Base-by-base conservation (phyloP, 2,797 vertebrate species). In the Chrosomus eos region DNA sequence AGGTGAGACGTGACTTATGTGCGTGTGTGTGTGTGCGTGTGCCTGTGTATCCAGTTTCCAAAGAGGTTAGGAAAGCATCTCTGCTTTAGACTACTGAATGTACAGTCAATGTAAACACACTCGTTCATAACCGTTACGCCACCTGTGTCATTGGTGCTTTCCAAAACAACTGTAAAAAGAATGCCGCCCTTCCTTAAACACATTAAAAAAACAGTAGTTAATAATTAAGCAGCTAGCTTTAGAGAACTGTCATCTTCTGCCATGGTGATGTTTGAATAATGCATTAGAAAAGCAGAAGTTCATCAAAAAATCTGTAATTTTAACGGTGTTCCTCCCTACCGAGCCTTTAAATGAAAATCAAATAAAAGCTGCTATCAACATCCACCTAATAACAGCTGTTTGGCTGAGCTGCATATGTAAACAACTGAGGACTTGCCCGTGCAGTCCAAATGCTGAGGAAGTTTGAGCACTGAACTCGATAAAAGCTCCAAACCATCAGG, bases 331-430 rank as follows among this genome's bases (percentile, higher is more conserved):
- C 48, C 51, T 43, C 36, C 74, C 36, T 13, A 28, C 14, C 1
- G 9, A n/a, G 36, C 7, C 28, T 62, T 14, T 33, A 48, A 85
- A 77, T 70, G 13, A 33, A 68, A 64, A 72, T 84, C 14, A 72
- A 36, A 78, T 77, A 31, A 84, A 79, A 84, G 74, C 74, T 60
- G 83, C 66, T 58, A 40, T 84, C 82, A 83, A n/a, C 66, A 68
- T 33, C 14, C 6, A 2, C 64, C 64, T 78, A 78, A 60, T 78
- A 78, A 70, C 66, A 78, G 75, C 67, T 79, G 82, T 71, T 84
- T 70, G 51, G 64, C 26, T 19, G 26, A 77, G 64, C 33, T n/a
- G 23, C 53, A 36, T 77, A 68, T 83, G 66, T 79, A 71, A 84
- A 84, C 40, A 84, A 14, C 40, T 18, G 43, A 13, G 77, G 36